Evolutionary conservation across 2,113 vertebrate genomes (phyloP).

Genomic region (Melozone crissalis): DNA sequence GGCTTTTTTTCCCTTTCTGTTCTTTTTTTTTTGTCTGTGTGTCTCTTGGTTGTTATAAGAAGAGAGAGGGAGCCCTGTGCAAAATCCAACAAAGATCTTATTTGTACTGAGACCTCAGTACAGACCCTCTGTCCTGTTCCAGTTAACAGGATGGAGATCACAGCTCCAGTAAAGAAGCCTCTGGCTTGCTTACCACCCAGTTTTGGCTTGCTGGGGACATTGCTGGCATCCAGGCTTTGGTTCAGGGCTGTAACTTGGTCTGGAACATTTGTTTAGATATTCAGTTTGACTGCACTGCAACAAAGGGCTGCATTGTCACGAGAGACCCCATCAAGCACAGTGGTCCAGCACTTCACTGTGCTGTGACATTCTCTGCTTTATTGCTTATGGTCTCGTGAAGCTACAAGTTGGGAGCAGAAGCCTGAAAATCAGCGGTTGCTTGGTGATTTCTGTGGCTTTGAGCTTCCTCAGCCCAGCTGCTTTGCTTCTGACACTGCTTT

Average conservation of each 20-base stretch:
- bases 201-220: conserved; percentile 53
- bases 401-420: neutral
- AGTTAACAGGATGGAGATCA: conserved; percentile 61
- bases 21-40: neutral
- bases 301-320: conserved; percentile 50
- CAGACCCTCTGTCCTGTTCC: conserved; percentile 63
- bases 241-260: conserved; percentile 57
- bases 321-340: conserved; percentile 26
- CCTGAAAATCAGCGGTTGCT: neutral
- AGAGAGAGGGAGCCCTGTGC: conserved; percentile 44
- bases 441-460: neutral
- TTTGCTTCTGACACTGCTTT: neutral
- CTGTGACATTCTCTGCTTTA: conserved; percentile 39
- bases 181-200: conserved; percentile 51
- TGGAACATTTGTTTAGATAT: conserved; percentile 65
- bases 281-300: conserved; percentile 62
- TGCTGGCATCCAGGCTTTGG: conserved; percentile 53
- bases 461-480: neutral
- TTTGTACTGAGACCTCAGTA: conserved; percentile 51
- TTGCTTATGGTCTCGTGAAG: neutral
- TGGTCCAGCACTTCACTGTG: conserved; percentile 9
- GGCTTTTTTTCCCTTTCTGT: conserved; percentile 23
- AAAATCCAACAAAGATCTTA: conserved; percentile 58
- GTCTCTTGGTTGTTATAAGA: conserved; percentile 43
- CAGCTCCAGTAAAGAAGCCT: conserved; percentile 57